These are phyloP conservation scores for Sphyrna mokarran DNA, from an alignment of 2,113 vertebrate genomes.

Conservation along the genomic window DNA sequence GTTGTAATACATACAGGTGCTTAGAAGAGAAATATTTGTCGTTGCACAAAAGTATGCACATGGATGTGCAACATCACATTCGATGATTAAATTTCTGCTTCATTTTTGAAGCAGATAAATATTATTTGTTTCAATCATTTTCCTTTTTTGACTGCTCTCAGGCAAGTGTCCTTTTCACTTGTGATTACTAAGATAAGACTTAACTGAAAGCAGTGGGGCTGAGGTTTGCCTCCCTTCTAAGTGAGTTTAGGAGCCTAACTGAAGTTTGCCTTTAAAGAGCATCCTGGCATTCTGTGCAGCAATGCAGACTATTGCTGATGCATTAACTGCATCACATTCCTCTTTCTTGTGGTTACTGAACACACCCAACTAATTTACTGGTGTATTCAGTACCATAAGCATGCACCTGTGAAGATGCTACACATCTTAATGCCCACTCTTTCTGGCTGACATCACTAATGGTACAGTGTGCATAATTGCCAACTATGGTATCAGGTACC, in stretches of 20 bases:
- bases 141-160: not conserved
- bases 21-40: no score
- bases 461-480: not conserved
- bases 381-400: not conserved
- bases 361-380: no score
- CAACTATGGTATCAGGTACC: not conserved
- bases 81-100: not conserved
- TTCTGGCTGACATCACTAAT: not conserved
- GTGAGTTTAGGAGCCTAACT: not conserved
- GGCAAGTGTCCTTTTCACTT: not conserved
- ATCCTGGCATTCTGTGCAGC: not conserved
- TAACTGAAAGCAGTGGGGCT: not conserved
- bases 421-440: not conserved
- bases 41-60: not conserved
- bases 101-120: not conserved
- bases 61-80: not conserved
- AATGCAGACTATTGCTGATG: not conserved
- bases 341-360: not conserved
- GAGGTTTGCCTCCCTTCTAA: no score
- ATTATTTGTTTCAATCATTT: not conserved
- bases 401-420: not conserved
- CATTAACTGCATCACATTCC: not conserved
- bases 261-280: not conserved
- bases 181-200: not conserved
- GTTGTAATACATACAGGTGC: not conserved